Conservation (phyloP, 2,113 vertebrate species). For the Recurvirostra avosetta region DNA sequence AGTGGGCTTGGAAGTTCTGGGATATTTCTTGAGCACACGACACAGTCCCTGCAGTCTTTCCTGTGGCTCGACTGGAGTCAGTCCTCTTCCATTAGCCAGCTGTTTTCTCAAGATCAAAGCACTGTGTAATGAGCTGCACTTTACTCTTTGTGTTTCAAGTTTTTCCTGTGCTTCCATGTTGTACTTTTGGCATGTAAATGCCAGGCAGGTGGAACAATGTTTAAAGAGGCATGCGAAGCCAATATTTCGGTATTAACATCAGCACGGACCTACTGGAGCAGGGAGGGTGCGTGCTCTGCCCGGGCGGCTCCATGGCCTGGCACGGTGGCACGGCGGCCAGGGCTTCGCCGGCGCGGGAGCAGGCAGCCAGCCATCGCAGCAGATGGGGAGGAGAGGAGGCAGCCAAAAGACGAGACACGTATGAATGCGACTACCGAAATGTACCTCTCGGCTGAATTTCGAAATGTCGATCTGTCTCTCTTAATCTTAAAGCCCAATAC, state of each 20-base stretch:
- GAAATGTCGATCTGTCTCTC: slow-evolving; percentile 20
- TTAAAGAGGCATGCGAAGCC: neutral
- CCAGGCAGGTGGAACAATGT: slow-evolving; percentile 28
- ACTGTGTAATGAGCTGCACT: neutral
- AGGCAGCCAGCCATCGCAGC: slow-evolving; percentile 55
- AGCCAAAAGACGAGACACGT: slow-evolving; percentile 50
- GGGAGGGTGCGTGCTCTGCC: neutral
- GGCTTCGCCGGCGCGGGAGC: neutral
- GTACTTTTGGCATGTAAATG: slow-evolving; percentile 28
- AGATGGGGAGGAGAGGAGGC: slow-evolving; percentile 59
- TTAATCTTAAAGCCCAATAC: neutral
- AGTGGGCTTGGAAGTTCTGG: neutral
- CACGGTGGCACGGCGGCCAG: neutral
- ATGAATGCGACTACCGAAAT: slow-evolving; percentile 1
- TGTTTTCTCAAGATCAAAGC: slow-evolving; percentile 18
- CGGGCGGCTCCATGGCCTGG: slow-evolving; percentile 8
- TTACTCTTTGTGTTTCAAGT: slow-evolving; percentile 1
- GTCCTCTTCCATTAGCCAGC: neutral
- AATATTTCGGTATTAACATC: neutral
- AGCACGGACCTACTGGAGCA: neutral
- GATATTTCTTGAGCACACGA: fast-evolving
- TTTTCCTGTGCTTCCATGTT: slow-evolving; percentile 23
- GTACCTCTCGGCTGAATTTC: neutral
- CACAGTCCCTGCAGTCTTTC: neutral
- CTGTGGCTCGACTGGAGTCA: fast-evolving